These are phyloP conservation scores for Euspilapteryx auroguttella DNA, from an alignment of 2,888 invertebrate species.

Conservation along the genomic window DNA sequence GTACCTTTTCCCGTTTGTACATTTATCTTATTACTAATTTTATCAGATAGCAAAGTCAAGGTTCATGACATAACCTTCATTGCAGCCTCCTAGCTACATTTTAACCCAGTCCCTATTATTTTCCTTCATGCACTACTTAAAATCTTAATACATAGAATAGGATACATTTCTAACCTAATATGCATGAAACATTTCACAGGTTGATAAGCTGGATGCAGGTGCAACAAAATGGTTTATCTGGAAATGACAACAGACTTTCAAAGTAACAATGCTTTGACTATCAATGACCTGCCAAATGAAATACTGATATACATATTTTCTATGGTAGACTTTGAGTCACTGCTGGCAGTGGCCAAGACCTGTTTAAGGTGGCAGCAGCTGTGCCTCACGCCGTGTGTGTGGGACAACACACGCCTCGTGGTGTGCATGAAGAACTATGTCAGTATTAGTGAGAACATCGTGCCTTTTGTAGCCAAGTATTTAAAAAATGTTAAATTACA, in stretches of 20 bases:
- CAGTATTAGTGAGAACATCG: conserved; percentile 49
- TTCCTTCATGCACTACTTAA: no score
- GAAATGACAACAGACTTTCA: conserved; percentile 35
- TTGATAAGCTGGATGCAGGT: no score
- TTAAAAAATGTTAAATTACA: conserved; percentile 55
- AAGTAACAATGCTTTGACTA: conserved; percentile 26
- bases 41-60: no score
- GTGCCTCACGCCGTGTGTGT: conserved; percentile 48
- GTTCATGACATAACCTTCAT: no score
- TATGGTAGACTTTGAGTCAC: conserved; percentile 53
- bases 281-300: conserved; percentile 57
- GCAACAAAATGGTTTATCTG: conserved; percentile 53
- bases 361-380: conserved; percentile 52
- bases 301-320: conserved; percentile 55
- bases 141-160: no score
- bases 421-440: conserved; percentile 58
- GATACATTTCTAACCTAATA: no score
- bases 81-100: no score
- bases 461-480: conserved; percentile 54
- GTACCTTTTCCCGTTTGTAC: no score
- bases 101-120: no score
- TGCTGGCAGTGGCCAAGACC: conserved; percentile 46
- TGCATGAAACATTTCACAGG: no score
- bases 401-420: conserved; percentile 53
- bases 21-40: no score